Evolutionary conservation across 2,888 invertebrate species (phyloP).

Genomic region (Cryptophagus acutangulus): DNA sequence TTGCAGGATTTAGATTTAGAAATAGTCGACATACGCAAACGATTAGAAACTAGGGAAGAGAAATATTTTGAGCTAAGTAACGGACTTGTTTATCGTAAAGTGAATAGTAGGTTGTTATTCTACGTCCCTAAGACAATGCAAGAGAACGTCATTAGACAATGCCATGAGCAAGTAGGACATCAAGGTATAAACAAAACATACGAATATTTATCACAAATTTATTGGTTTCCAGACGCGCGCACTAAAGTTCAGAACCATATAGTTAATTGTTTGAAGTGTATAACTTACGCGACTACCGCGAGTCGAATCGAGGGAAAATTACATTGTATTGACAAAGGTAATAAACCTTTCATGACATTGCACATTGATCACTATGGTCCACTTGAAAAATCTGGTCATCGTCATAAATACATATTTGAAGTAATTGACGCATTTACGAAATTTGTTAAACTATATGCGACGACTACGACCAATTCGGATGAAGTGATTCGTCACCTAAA

Average conservation of each 20-base stretch:
- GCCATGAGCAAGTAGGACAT: neutral
- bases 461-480: neutral
- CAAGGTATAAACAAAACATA: neutral
- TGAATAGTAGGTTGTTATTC: neutral
- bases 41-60: neutral
- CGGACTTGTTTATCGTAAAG: neutral
- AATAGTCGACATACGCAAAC: neutral
- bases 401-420: conserved; percentile 7
- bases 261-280: conserved; percentile 6
- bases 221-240: neutral
- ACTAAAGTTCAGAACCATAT: neutral
- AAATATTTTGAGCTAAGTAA: neutral
- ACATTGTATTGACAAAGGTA: conserved; percentile 4
- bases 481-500: conserved; percentile 3
- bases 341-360: conserved; percentile 5
- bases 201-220: neutral
- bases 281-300: neutral
- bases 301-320: conserved; percentile 3
- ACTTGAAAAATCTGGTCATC: conserved; percentile 5
- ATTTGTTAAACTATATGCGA: conserved; percentile 8
- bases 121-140: neutral
- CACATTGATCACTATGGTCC: conserved; percentile 11
- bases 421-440: conserved; percentile 9
- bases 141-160: neutral
- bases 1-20: neutral